These are phyloP conservation scores for Nymphicus hollandicus DNA, from an alignment of 2,113 vertebrate genomes.

Conservation along the genomic window DNA sequence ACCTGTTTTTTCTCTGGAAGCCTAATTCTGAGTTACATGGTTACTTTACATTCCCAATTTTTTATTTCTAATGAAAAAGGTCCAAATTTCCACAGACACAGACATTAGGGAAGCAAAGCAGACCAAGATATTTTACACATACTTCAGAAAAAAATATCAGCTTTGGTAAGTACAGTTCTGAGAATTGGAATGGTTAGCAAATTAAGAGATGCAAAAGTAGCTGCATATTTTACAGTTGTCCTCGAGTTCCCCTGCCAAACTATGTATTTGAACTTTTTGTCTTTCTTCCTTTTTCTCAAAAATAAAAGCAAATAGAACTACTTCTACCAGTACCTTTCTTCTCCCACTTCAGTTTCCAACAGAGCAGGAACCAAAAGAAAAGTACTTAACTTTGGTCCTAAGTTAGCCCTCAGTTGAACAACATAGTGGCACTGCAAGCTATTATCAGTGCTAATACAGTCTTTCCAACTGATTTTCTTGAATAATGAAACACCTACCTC, in stretches of 20 bases:
- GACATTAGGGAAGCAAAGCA: background rate
- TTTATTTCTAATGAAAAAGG: background rate
- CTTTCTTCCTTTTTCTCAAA: background rate
- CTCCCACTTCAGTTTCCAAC: background rate
- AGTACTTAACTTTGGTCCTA: background rate
- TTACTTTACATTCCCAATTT: background rate
- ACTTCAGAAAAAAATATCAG: background rate
- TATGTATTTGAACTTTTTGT: background rate
- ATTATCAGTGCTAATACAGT: background rate
- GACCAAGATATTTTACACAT: background rate
- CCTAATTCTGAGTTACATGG: background rate
- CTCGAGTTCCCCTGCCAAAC: background rate
- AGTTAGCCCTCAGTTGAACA: background rate
- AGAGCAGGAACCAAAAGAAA: background rate
- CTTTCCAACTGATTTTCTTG: background rate
- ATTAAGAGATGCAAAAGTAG: background rate
- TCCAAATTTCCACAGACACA: background rate
- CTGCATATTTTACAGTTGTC: background rate
- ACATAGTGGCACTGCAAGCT: background rate
- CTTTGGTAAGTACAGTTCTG: background rate
- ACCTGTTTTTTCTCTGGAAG: background rate
- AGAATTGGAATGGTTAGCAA: background rate
- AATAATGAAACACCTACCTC: background rate
- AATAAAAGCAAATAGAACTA: background rate
- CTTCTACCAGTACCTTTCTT: background rate